phyloP scores from a whole-genome alignment of 2,113 vertebrate genomes.

The Chamaetylas fuelleborni region DNA sequence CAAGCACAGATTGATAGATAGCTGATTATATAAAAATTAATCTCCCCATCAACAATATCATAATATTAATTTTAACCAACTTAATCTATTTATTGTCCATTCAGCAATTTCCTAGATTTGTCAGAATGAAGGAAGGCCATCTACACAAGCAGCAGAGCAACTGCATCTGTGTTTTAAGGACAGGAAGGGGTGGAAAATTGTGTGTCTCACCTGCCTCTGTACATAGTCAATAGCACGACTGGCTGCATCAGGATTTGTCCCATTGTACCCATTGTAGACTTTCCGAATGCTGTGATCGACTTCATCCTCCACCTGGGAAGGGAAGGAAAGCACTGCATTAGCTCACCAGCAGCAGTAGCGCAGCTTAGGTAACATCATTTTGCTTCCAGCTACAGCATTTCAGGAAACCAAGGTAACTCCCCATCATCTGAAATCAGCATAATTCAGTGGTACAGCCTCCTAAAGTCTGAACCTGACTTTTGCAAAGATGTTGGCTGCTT shows the following conservation, averaged over 20 bases:
- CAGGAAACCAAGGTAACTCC: neutral
- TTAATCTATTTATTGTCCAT: neutral
- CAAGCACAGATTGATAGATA: neutral
- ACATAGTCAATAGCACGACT: slow-evolving; percentile 98
- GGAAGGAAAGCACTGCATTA: neutral
- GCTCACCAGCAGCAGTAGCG: neutral
- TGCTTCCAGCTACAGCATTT: neutral
- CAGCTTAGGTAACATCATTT: neutral
- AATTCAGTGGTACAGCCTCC: neutral
- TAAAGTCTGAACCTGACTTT: neutral
- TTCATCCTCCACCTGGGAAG: slow-evolving; percentile 87
- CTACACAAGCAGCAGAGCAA: neutral
- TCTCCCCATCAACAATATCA: neutral
- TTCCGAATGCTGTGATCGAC: slow-evolving; percentile 92
- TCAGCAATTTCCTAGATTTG: neutral
- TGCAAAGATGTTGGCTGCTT: neutral
- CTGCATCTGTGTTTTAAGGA: neutral
- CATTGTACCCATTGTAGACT: slow-evolving; percentile 93
- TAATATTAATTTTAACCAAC: neutral
- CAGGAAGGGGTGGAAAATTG: neutral
- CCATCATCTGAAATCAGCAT: neutral
- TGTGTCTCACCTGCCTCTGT: slow-evolving; percentile 87
- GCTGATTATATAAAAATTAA: neutral
- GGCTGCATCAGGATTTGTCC: slow-evolving; percentile 89
- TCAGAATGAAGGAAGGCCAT: neutral